phyloP scores from a whole-genome alignment of 92 coral and sea anemone species.

The Actinostola sp. region DNA sequence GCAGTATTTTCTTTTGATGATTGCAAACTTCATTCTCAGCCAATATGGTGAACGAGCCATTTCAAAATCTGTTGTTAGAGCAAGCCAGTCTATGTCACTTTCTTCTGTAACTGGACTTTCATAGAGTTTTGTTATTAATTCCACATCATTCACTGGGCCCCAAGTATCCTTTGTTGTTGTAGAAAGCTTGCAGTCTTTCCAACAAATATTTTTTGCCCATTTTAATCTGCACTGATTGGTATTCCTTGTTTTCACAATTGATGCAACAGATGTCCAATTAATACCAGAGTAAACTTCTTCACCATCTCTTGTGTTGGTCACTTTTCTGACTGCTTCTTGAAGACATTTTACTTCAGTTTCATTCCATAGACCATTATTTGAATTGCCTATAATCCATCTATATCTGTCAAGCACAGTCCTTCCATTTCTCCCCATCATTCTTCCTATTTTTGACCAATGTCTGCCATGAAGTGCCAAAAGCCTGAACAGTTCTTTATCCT shows the following conservation, averaged over 20 bases:
- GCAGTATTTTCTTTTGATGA: conserved; percentile 12
- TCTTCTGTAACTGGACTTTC: conserved; percentile 8
- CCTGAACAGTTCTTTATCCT: background rate
- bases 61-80: conserved; percentile 1
- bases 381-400: background rate
- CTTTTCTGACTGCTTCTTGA: conserved; percentile 11
- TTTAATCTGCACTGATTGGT: background rate
- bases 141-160: conserved; percentile 3
- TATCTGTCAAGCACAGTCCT: background rate
- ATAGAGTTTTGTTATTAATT: conserved; percentile 7
- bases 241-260: conserved; percentile 22
- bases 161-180: background rate
- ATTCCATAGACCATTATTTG: conserved; percentile 2
- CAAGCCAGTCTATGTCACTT: conserved; percentile 15
- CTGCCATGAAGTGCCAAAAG: background rate
- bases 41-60: conserved; percentile 19
- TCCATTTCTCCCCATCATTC: conserved; percentile 1
- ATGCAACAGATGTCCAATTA: conserved; percentile 19
- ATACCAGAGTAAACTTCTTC: conserved; percentile 3
- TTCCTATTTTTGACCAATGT: background rate
- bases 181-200: background rate
- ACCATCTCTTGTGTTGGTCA: conserved; percentile 4
- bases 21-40: background rate
- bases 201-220: background rate
- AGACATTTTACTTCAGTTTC: conserved; percentile 7